Conservation (phyloP, 92 coral and sea anemone genomes). For the Porites cylindrica region DNA sequence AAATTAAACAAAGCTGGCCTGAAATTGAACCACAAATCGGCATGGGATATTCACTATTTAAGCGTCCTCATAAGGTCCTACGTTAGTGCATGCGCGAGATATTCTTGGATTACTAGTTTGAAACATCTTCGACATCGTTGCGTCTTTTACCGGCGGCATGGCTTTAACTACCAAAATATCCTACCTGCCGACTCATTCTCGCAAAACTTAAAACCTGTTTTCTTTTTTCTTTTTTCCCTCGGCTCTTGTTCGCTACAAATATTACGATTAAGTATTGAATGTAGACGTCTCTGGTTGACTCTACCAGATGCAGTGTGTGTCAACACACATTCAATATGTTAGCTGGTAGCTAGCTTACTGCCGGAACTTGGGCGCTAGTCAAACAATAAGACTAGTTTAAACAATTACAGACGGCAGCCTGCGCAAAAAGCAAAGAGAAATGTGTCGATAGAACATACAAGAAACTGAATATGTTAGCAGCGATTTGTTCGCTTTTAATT, state of each 20-base stretch:
- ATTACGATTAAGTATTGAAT: not conserved
- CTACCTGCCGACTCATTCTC: slow-evolving; percentile 1
- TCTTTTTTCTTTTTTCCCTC: not conserved
- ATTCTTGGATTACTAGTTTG: too few relatives aligned
- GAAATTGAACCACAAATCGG: not conserved
- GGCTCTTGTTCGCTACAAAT: not conserved
- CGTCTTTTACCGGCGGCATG: too few relatives aligned
- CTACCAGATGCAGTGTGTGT: not conserved
- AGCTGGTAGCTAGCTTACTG: not conserved
- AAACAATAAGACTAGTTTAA: slow-evolving; percentile 45
- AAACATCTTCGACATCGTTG: too few relatives aligned
- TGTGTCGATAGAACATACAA: slow-evolving; percentile 4
- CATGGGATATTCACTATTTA: not conserved
- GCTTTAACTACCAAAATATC: not conserved
- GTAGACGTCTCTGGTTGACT: slow-evolving; percentile 1
- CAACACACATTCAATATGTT: slow-evolving; percentile 21
- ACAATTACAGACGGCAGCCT: slow-evolving; percentile 42
- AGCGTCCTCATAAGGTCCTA: slow-evolving; percentile 5
- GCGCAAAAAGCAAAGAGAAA: slow-evolving; percentile 35
- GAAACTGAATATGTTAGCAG: slow-evolving; percentile 7
- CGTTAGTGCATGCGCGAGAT: not conserved
- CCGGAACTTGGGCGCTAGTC: slow-evolving; percentile 30
- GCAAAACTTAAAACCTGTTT: not conserved
- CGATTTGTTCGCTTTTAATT: not conserved
- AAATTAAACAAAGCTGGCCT: not conserved